These are phyloP conservation scores for Drosophila ezoana DNA, from an alignment of 2,888 invertebrate genomes.

Conservation along the genomic window DNA sequence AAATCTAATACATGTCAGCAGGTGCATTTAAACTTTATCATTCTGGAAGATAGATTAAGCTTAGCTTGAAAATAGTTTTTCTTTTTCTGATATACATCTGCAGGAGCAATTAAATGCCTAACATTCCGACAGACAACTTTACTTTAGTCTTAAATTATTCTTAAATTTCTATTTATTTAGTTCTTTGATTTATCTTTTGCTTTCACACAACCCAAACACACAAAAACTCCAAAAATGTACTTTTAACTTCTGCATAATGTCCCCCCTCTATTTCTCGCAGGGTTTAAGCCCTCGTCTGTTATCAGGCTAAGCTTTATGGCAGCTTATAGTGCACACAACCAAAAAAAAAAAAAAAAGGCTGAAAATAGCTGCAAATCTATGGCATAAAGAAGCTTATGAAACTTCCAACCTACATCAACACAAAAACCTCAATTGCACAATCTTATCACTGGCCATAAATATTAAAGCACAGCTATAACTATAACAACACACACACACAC, in stretches of 20 bases:
- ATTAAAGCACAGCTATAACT: constrained; percentile 45
- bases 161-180: neutral
- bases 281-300: neutral
- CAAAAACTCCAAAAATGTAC: constrained; percentile 4
- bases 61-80: no score
- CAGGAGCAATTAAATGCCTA: no score
- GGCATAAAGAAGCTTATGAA: constrained; percentile 60
- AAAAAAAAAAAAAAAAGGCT: constrained; percentile 20
- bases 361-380: constrained; percentile 30
- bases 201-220: neutral
- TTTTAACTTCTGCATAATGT: neutral
- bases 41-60: no score
- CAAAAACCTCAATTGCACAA: constrained; percentile 71
- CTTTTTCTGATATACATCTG: neutral
- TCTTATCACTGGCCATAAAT: constrained; percentile 77
- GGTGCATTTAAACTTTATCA: no score
- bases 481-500: constrained; percentile 31
- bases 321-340: constrained; percentile 31
- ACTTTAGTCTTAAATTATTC: no score
- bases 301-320: constrained; percentile 50
- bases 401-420: constrained; percentile 77
- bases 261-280: neutral
- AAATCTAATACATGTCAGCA: no score
- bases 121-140: no score
- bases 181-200: neutral